Conservation (phyloP, 2,888 invertebrate genomes). For the Leptinotarsa juncta region DNA sequence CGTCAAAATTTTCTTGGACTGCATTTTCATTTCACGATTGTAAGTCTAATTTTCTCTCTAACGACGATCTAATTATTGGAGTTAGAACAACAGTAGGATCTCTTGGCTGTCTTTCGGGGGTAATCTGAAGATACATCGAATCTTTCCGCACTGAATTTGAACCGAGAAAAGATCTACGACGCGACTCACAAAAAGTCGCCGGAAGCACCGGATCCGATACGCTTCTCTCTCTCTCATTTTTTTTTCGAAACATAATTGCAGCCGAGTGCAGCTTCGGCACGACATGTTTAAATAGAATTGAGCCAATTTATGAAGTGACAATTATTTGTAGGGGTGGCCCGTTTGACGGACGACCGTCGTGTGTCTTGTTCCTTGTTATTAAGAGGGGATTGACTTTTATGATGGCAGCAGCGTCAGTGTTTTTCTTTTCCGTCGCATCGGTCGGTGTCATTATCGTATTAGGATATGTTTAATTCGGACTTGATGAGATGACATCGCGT, state of each 20-base stretch:
- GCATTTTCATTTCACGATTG: too few species aligned
- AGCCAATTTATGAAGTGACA: slow-evolving; percentile 64
- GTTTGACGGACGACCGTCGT: slow-evolving; percentile 53
- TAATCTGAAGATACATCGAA: neutral
- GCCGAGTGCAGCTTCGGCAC: slow-evolving; percentile 24
- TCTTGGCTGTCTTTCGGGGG: neutral
- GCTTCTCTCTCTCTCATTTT: slow-evolving; percentile 13
- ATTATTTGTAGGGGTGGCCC: slow-evolving; percentile 56
- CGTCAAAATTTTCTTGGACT: too few species aligned
- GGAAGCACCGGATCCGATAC: slow-evolving; percentile 11
- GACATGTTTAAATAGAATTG: slow-evolving; percentile 63
- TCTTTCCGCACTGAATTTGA: neutral
- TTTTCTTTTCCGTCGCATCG: slow-evolving; percentile 4
- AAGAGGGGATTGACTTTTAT: slow-evolving; percentile 10
- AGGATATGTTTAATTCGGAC: slow-evolving; percentile 9
- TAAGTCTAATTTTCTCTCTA: too few species aligned
- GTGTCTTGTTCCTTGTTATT: slow-evolving; percentile 28
- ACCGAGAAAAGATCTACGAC: neutral
- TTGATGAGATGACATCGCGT: neutral
- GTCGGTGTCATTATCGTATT: slow-evolving; percentile 1
- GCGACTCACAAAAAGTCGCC: neutral
- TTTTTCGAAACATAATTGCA: slow-evolving; percentile 38
- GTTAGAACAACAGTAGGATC: too few species aligned
- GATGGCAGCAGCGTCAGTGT: slow-evolving; percentile 3
- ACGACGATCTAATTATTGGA: too few species aligned